These are phyloP conservation scores for Phallusia fumigata DNA, from an alignment of 23 tunicate species.

Conservation along the genomic window DNA sequence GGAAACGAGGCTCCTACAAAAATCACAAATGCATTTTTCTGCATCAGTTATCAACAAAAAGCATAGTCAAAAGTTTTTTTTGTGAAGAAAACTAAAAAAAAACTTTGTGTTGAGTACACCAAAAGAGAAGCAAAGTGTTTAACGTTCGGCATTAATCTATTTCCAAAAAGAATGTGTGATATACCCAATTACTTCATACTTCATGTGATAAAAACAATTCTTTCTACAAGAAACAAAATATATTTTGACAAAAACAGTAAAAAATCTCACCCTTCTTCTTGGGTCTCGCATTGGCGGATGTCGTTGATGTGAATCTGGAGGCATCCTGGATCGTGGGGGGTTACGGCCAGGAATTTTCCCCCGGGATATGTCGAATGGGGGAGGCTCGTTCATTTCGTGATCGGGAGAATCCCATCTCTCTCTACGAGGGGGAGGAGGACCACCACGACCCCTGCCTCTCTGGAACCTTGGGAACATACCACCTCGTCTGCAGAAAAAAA, in stretches of 20 bases:
- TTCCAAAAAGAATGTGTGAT: background rate
- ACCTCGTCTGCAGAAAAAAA: slow-evolving; percentile 2
- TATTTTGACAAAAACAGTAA: too few species aligned
- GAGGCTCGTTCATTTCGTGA: slow-evolving; percentile 26
- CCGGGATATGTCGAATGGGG: slow-evolving; percentile 36
- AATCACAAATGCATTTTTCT: too few species aligned
- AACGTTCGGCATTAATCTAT: background rate
- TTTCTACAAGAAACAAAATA: too few species aligned
- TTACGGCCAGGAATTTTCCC: slow-evolving; percentile 23
- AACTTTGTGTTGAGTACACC: too few species aligned
- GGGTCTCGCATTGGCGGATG: slow-evolving; percentile 20
- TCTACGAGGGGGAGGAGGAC: slow-evolving; percentile 28
- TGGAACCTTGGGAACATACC: slow-evolving; percentile 18
- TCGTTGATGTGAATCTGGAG: background rate
- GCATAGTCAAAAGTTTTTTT: too few species aligned
- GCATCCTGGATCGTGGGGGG: background rate
- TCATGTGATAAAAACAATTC: too few species aligned
- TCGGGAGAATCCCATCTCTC: slow-evolving; percentile 60
- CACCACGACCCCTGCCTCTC: slow-evolving; percentile 49
- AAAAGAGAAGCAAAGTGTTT: too few species aligned
- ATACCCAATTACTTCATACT: too few species aligned
- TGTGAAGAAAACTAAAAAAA: too few species aligned
- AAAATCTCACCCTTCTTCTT: background rate
- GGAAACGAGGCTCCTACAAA: slow-evolving; percentile 15
- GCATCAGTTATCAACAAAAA: too few species aligned